A percentile compares a stretch with the other conserved stretches of the same genome.
These are phyloP conservation scores for Chrysocyon brachyurus DNA, from an alignment of 2,797 vertebrate species.

Conservation along the genomic window DNA sequence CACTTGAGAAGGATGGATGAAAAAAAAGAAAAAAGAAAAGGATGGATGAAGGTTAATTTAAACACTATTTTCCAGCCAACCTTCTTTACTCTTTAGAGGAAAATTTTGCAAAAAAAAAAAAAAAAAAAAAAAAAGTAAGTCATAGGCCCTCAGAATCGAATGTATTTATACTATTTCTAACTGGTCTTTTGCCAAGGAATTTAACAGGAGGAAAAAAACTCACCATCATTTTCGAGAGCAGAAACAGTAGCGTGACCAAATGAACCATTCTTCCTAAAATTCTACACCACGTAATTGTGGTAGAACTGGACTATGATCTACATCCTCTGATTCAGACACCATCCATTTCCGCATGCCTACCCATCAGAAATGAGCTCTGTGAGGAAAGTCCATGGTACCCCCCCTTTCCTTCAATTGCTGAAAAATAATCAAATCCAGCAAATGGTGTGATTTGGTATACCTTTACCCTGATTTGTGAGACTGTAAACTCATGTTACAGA, in stretches of 20 bases:
- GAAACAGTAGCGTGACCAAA: background rate
- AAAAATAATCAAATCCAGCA: background rate
- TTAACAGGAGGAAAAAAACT: background rate
- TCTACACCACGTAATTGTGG: background rate
- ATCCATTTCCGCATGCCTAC: background rate
- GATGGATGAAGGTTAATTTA: background rate
- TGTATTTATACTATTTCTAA: background rate
- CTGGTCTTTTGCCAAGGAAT: background rate
- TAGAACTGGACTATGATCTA: background rate
- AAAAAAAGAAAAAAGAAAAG: background rate
- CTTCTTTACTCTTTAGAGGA: background rate
- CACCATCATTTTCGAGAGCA: background rate
- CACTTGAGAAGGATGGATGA: background rate
- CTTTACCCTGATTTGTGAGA: background rate
- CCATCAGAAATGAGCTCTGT: background rate
- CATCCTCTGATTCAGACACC: background rate
- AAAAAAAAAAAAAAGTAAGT: background rate
- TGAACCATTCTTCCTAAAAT: background rate
- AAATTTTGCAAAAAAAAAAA: background rate
- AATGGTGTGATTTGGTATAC: background rate
- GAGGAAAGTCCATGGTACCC: background rate
- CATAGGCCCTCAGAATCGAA: slow-evolving; percentile 1
- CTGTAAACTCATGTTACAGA: background rate
- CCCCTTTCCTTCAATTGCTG: background rate
- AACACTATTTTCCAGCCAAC: background rate